phyloP scores from a whole-genome alignment of 2,797 vertebrate genomes.

The Onychomys arenicola region DNA sequence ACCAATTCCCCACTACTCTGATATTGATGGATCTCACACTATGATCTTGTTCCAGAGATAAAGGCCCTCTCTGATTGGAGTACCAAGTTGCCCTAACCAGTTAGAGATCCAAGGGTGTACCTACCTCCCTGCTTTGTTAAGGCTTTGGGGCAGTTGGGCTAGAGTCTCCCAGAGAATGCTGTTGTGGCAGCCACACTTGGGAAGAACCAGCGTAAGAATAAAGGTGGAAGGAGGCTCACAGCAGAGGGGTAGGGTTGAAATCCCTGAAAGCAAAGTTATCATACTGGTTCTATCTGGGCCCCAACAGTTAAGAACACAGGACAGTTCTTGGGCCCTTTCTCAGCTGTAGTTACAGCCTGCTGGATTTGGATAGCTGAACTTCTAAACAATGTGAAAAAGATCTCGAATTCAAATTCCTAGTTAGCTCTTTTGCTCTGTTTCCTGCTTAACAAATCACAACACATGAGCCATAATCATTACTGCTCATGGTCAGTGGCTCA shows the following conservation, averaged over 20 bases:
- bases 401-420: not conserved
- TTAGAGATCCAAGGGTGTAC: not conserved
- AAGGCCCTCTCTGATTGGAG: not conserved
- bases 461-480: not conserved
- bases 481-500: not conserved
- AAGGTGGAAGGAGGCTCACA: not conserved
- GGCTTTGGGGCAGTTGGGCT: not conserved
- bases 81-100: not conserved
- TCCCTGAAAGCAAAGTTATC: not conserved
- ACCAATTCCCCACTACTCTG: not conserved
- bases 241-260: not conserved
- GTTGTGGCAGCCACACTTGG: not conserved
- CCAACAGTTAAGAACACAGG: not conserved
- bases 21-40: not conserved
- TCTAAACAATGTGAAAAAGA: not conserved
- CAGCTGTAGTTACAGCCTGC: not conserved
- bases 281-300: not conserved
- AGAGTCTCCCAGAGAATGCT: not conserved
- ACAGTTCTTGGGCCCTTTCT: not conserved
- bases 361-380: conserved; percentile 41
- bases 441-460: not conserved
- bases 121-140: not conserved
- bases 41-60: not conserved
- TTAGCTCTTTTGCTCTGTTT: conserved; percentile 3
- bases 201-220: not conserved